phyloP scores from a whole-genome alignment of 2,888 invertebrate species.

The Macropis europaea region DNA sequence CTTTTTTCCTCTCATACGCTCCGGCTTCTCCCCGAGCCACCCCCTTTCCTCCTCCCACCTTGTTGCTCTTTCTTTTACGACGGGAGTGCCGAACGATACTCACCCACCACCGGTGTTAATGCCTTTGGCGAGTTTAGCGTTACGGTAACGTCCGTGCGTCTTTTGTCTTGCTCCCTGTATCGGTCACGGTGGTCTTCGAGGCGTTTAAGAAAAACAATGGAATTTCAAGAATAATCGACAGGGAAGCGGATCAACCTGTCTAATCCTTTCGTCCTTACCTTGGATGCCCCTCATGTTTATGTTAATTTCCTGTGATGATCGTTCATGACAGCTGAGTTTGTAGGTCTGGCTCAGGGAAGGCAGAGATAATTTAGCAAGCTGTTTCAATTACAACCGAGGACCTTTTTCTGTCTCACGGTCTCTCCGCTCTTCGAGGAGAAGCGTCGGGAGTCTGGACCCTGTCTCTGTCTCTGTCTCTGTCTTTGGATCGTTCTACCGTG shows the following conservation, averaged over 20 bases:
- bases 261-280: too few relatives aligned
- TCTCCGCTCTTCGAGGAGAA: too few relatives aligned
- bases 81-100: conserved; percentile 56
- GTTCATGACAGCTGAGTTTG: too few relatives aligned
- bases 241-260: too few relatives aligned
- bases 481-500: conserved; percentile 37
- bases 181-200: too few relatives aligned
- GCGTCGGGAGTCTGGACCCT: too few relatives aligned
- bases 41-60: conserved; percentile 29
- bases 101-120: conserved; percentile 68
- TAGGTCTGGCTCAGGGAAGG: too few relatives aligned
- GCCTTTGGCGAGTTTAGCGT: conserved; percentile 69
- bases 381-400: conserved; percentile 47
- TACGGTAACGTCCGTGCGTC: conserved; percentile 58
- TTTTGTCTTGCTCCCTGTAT: neutral
- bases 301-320: too few relatives aligned
- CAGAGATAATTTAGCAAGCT: conserved; percentile 37
- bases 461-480: neutral
- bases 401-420: neutral
- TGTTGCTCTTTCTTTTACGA: conserved; percentile 48
- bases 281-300: too few relatives aligned
- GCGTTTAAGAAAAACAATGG: too few relatives aligned
- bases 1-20: neutral
- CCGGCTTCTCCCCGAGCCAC: conserved; percentile 5
- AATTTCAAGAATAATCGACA: too few relatives aligned